phyloP scores from a whole-genome alignment of 2,888 invertebrate genomes.

The Formica aserva region DNA sequence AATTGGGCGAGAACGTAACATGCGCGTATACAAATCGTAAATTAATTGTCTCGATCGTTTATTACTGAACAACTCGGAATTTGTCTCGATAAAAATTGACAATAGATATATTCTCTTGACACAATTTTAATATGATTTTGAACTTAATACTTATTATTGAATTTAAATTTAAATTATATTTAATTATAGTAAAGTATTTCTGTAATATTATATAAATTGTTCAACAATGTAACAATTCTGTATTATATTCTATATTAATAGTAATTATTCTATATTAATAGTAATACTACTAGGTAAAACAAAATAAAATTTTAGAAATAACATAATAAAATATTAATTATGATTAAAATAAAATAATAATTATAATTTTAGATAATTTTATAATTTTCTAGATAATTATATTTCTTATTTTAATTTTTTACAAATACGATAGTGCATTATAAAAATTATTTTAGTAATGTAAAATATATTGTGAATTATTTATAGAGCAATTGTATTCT shows the following conservation, averaged over 20 bases:
- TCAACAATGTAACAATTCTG: background rate
- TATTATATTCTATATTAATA: constrained; percentile 5
- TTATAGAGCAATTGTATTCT: background rate
- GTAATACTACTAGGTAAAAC: background rate
- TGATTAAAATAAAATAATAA: background rate
- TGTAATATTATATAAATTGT: background rate
- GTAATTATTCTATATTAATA: background rate
- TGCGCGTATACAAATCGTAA: background rate
- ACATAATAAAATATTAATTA: background rate
- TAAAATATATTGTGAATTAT: background rate
- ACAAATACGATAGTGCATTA: background rate
- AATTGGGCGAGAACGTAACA: constrained; percentile 11
- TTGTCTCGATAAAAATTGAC: background rate
- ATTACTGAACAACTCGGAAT: background rate
- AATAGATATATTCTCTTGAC: background rate
- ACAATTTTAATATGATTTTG: background rate
- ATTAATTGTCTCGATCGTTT: constrained; percentile 13
- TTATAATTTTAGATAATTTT: background rate
- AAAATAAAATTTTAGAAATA: background rate
- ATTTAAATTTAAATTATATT: background rate
- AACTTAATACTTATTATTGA: background rate
- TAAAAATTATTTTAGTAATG: background rate
- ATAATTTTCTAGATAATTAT: background rate
- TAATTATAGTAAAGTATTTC: background rate
- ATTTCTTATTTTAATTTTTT: background rate